phyloP scores from a whole-genome alignment of 2,888 invertebrate genomes.

The Patella caerulea region DNA sequence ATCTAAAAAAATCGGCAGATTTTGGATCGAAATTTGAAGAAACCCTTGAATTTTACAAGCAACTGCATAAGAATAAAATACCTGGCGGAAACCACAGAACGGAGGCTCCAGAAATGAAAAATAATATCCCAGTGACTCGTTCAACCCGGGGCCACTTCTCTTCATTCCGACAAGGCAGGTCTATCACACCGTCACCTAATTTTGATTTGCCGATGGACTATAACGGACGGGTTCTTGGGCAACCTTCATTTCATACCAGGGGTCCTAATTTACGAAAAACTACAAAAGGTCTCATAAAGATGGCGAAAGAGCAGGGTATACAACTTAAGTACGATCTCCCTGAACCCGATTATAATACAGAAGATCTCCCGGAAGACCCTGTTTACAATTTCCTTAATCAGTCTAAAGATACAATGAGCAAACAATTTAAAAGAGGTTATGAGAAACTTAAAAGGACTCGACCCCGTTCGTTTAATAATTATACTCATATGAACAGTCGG shows the following conservation, averaged over 20 bases:
- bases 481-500: too few relatives aligned
- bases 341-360: neutral
- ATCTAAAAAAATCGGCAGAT: conserved; percentile 26
- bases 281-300: neutral
- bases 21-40: neutral
- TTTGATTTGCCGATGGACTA: neutral
- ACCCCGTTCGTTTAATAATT: neutral
- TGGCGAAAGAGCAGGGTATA: neutral
- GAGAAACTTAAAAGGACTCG: neutral
- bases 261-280: neutral
- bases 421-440: neutral
- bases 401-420: neutral
- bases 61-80: neutral
- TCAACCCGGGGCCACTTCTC: neutral
- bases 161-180: neutral
- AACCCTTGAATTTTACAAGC: neutral
- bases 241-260: neutral
- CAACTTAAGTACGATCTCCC: neutral
- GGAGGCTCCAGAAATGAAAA: neutral
- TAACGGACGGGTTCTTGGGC: neutral
- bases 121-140: neutral
- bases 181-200: too few relatives aligned
- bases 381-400: neutral
- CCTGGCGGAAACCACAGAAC: neutral
- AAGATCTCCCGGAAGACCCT: neutral